These are phyloP conservation scores for Peromyscus attwateri DNA, from an alignment of 2,797 vertebrate genomes.

Conservation along the genomic window DNA sequence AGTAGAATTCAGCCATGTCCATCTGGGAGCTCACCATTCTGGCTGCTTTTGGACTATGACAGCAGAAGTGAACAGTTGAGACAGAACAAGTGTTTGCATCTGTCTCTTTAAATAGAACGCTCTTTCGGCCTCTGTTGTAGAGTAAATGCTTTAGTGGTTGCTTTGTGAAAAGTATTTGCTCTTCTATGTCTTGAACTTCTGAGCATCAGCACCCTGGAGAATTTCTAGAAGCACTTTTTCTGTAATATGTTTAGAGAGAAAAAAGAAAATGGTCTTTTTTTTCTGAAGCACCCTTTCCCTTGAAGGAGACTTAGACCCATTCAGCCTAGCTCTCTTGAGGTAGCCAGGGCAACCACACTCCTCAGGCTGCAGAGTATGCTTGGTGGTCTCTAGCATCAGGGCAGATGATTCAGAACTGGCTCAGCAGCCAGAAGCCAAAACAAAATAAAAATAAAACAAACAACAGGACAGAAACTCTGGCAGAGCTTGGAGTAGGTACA, in stretches of 20 bases:
- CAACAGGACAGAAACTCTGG: not conserved
- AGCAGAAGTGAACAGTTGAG: not conserved
- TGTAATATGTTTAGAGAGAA: not conserved
- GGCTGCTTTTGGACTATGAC: not conserved
- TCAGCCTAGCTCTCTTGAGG: not conserved
- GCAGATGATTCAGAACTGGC: not conserved
- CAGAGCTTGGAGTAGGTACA: not conserved
- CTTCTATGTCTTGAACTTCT: not conserved
- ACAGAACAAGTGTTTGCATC: not conserved
- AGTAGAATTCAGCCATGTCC: not conserved
- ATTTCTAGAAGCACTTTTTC: not conserved
- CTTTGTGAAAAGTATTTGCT: not conserved
- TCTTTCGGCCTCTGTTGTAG: not conserved
- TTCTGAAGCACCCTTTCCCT: not conserved
- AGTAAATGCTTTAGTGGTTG: not conserved
- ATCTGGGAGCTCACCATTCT: not conserved
- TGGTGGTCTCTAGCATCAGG: not conserved
- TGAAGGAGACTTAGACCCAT: not conserved
- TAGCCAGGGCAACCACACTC: rapidly evolving
- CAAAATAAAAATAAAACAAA: not conserved
- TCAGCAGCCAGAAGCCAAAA: not conserved
- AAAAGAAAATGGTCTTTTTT: not conserved
- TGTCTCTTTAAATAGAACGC: not conserved
- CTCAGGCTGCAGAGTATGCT: not conserved
- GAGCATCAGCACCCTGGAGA: not conserved